Evolutionary conservation across 2,113 vertebrate genomes (phyloP).

Genomic region (Neotragus pygmaeus): DNA sequence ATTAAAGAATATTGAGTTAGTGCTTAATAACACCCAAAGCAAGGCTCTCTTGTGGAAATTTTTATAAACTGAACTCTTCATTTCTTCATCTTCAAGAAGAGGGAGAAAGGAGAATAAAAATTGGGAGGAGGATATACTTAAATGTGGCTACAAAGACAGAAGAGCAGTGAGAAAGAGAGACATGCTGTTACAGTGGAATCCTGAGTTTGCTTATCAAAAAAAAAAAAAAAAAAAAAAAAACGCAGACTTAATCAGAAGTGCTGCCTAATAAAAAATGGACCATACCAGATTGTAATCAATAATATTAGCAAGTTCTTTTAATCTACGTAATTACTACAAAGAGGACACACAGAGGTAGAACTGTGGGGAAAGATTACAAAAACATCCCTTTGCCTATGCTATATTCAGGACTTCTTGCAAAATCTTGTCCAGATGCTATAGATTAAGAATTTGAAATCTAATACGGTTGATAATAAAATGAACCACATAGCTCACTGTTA

Average conservation of each 20-base stretch:
- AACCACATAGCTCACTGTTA: neutral
- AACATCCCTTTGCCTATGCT: neutral
- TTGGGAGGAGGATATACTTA: neutral
- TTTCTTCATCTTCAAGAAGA: neutral
- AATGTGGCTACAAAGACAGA: neutral
- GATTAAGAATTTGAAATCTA: neutral
- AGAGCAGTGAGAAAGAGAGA: neutral
- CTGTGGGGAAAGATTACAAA: neutral
- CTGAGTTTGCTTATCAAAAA: neutral
- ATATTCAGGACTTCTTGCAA: neutral
- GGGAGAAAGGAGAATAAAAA: neutral
- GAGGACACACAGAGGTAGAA: neutral
- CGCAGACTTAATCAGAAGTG: neutral
- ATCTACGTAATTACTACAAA: neutral
- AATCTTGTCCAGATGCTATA: neutral
- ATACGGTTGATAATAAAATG: neutral
- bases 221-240: neutral
- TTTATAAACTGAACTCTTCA: neutral
- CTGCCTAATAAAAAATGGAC: neutral
- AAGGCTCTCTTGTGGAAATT: neutral
- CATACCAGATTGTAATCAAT: neutral
- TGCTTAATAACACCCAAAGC: neutral
- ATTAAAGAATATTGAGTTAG: neutral
- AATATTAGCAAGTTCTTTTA: neutral
- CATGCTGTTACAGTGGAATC: neutral